phyloP scores from a whole-genome alignment of 1,140 invertebrate species.

The Drosophila triauraria region DNA sequence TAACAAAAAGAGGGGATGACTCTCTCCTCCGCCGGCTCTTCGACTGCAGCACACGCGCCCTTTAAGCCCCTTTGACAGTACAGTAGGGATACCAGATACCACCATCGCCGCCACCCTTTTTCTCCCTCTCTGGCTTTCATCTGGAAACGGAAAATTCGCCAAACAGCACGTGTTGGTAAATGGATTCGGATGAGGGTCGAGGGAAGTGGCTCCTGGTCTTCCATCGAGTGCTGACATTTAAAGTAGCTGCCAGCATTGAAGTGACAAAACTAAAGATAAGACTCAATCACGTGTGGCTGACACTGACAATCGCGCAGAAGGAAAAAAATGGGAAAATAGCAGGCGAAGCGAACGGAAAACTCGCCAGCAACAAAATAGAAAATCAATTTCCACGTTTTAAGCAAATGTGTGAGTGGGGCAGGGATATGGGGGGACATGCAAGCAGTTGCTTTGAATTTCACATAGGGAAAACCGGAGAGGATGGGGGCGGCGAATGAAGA shows the following conservation, averaged over 20 bases:
- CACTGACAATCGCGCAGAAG: slow-evolving; percentile 64
- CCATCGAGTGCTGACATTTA: slow-evolving; percentile 73
- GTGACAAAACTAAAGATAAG: slow-evolving; percentile 83
- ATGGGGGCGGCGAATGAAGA: slow-evolving; percentile 65
- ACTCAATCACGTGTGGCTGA: slow-evolving; percentile 81
- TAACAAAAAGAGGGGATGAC: slow-evolving; percentile 42
- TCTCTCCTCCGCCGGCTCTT: slow-evolving; percentile 2
- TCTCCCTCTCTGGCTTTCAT: neutral
- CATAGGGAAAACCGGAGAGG: slow-evolving; percentile 38
- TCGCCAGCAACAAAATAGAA: slow-evolving; percentile 75
- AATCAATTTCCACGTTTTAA: slow-evolving; percentile 81
- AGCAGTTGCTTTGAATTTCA: slow-evolving; percentile 80
- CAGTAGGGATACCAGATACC: slow-evolving; percentile 30
- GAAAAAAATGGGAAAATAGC: slow-evolving; percentile 3
- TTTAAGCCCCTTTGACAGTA: slow-evolving; percentile 57
- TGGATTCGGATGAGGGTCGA: slow-evolving; percentile 2
- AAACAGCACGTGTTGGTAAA: slow-evolving; percentile 62
- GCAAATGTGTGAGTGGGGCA: slow-evolving; percentile 35
- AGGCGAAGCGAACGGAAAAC: slow-evolving; percentile 28
- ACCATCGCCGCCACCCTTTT: neutral
- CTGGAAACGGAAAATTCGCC: slow-evolving; percentile 62
- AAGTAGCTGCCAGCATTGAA: slow-evolving; percentile 80
- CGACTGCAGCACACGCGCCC: slow-evolving; percentile 47
- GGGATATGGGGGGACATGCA: slow-evolving; percentile 41
- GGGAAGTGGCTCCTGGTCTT: slow-evolving; percentile 5